Conservation (phyloP, 2,113 vertebrate genomes). For the Madoqua kirkii region DNA sequence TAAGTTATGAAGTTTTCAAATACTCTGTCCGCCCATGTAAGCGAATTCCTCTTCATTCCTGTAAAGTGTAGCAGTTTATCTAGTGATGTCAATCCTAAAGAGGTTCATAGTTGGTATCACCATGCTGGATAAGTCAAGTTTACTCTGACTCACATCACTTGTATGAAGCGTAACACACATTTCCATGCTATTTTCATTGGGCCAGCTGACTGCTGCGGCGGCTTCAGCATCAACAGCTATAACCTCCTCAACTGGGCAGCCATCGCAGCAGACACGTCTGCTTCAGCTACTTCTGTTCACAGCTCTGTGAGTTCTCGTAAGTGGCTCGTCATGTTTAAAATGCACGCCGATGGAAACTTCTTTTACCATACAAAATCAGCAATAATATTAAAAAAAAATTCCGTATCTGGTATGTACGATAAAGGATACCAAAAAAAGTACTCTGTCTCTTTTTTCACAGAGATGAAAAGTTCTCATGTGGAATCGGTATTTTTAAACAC, state of each 20-base stretch:
- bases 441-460: neutral
- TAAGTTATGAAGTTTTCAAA: neutral
- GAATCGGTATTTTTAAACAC: neutral
- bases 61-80: neutral
- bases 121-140: neutral
- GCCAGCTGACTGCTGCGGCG: neutral
- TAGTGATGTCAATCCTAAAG: neutral
- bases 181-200: neutral
- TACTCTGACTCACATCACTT: neutral
- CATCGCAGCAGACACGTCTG: neutral
- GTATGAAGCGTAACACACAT: neutral
- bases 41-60: neutral
- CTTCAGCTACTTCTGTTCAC: neutral
- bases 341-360: neutral
- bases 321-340: neutral
- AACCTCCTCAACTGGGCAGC: slow-evolving; percentile 4
- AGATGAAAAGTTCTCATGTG: neutral
- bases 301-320: neutral
- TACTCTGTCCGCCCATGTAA: neutral
- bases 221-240: neutral
- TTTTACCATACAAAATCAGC: neutral
- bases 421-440: neutral
- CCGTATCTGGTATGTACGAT: neutral
- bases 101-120: neutral
- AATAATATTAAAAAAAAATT: neutral